Conservation (phyloP, 1,140 invertebrate genomes). For the Copidosoma floridanum region DNA sequence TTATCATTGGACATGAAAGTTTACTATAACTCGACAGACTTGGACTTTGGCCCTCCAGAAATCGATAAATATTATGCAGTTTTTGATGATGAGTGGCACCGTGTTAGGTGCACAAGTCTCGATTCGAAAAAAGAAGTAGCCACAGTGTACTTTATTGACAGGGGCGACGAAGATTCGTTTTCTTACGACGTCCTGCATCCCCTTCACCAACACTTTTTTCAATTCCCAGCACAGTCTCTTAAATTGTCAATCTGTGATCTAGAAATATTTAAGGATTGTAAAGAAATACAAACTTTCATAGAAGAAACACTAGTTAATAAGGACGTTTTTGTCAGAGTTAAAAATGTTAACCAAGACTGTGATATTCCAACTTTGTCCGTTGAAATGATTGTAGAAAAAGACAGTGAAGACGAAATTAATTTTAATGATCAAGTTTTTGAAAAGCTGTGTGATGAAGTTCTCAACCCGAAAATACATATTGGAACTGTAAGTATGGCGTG, state of each 20-base stretch:
- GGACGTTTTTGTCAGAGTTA: conserved; percentile 1
- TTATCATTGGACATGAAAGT: background rate
- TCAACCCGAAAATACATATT: background rate
- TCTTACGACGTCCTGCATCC: background rate
- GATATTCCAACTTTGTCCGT: background rate
- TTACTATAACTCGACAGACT: background rate
- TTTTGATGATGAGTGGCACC: conserved; percentile 5
- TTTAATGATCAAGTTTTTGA: too few relatives aligned
- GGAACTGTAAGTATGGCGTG: background rate
- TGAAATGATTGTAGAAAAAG: background rate
- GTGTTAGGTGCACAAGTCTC: background rate
- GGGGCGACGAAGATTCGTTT: background rate
- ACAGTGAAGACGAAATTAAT: background rate
- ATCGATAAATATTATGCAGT: conserved; percentile 3
- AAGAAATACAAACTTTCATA: background rate
- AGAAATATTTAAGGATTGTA: background rate
- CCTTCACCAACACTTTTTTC: background rate
- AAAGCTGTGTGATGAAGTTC: background rate
- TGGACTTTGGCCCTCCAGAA: background rate
- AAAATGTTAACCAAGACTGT: background rate
- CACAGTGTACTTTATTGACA: conserved; percentile 2
- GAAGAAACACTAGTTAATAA: background rate
- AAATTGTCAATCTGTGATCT: background rate
- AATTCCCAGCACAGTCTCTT: background rate
- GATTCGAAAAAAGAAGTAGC: background rate